Conservation (phyloP, 1,140 invertebrate species). For the Hormaphis cornu region DNA sequence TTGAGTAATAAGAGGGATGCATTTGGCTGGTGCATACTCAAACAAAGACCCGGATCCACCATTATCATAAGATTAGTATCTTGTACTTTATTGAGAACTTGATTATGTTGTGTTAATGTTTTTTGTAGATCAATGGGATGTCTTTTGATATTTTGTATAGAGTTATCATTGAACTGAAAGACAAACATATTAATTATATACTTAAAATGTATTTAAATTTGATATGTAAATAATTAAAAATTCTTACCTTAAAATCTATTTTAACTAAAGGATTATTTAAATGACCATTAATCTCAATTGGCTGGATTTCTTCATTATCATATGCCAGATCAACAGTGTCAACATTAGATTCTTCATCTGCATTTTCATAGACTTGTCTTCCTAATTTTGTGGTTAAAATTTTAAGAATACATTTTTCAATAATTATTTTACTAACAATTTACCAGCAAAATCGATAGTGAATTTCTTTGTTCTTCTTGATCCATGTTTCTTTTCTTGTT, state of each 20-base stretch:
- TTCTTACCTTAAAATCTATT: not conserved
- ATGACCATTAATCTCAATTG: not conserved
- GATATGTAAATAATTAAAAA: not conserved
- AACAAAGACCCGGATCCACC: constrained; percentile 75
- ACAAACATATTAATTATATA: not conserved
- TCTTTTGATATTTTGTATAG: constrained; percentile 12
- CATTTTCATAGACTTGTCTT: constrained; percentile 11
- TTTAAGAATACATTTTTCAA: not conserved
- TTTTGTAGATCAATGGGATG: not conserved
- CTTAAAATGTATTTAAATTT: not conserved
- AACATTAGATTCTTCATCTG: constrained; percentile 1
- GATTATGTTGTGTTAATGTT: not conserved
- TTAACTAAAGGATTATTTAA: constrained; percentile 8
- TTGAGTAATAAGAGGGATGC: constrained; percentile 81
- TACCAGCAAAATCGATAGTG: constrained; percentile 75
- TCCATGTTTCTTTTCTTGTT: constrained; percentile 54
- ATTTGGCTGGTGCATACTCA: constrained; percentile 94
- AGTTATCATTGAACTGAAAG: not conserved
- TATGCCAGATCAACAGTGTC: not conserved
- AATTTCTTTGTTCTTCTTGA: constrained; percentile 58
- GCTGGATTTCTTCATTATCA: not conserved
- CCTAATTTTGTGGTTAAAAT: not conserved
- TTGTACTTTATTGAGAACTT: constrained; percentile 51
- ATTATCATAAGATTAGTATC: constrained; percentile 78
- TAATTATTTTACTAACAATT: constrained; percentile 34